A percentile compares a stretch with the other conserved stretches of the same genome.
Conservation (phyloP, 2,113 vertebrate species). For the Andinoacara biseriatus region DNA sequence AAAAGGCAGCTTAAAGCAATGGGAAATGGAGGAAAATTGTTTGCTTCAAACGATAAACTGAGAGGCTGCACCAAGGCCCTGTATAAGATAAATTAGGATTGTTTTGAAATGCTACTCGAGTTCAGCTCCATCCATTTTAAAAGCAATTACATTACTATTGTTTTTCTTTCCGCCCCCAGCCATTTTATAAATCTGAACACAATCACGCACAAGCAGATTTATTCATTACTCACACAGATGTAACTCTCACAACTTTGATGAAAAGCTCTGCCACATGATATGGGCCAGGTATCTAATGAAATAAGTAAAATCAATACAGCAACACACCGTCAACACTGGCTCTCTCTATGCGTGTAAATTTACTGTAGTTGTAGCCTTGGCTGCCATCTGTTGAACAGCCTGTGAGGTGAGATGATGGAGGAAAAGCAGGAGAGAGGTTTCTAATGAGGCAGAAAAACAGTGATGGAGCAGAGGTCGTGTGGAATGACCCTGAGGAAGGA, state of each 20-base stretch:
- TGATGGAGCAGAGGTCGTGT: conserved; percentile 40
- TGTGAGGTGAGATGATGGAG: conserved; percentile 24
- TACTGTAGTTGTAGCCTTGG: not conserved
- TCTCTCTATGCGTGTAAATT: not conserved
- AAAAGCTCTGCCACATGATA: not conserved
- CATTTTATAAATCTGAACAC: not conserved
- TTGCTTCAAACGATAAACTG: not conserved
- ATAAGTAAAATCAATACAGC: not conserved
- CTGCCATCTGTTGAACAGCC: conserved; percentile 36
- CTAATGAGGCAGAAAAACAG: conserved; percentile 69
- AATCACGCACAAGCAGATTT: not conserved
- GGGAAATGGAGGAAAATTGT: not conserved
- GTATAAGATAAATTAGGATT: not conserved
- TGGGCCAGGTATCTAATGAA: conserved; percentile 10
- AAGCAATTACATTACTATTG: not conserved
- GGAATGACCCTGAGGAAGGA: conserved; percentile 57
- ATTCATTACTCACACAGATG: not conserved
- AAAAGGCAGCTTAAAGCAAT: not conserved
- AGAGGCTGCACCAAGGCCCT: not conserved
- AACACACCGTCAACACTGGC: not conserved
- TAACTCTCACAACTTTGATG: not conserved
- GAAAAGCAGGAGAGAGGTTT: conserved; percentile 27
- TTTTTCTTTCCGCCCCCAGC: not conserved
- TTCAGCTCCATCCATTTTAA: not conserved
- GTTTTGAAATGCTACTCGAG: not conserved